Percentiles rank a stretch among this genome's conserved stretches.
Evolutionary conservation across 2,888 invertebrate species (phyloP).

Genomic region (Lepas anatifera): DNA sequence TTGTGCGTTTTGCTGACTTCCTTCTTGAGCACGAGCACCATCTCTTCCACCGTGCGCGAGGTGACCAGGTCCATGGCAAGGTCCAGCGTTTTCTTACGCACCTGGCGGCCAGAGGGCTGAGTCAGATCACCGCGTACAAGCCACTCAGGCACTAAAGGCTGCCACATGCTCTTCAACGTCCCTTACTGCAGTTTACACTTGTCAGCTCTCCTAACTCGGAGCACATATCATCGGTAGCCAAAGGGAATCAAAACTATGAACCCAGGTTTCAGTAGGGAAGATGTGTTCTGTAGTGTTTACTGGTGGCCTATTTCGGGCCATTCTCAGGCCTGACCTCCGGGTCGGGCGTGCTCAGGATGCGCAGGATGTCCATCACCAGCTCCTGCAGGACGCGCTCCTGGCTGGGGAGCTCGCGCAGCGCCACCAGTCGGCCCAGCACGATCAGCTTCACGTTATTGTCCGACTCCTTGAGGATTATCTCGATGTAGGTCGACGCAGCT

Average conservation of each 20-base stretch:
- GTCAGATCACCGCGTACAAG: too few relatives aligned
- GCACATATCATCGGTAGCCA: too few relatives aligned
- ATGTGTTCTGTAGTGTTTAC: too few relatives aligned
- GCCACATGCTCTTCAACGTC: too few relatives aligned
- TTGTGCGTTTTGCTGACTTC: constrained; percentile 81
- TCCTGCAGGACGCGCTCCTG: constrained; percentile 75
- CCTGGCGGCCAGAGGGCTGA: constrained; percentile 34
- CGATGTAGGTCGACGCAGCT: constrained; percentile 96
- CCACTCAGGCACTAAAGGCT: too few relatives aligned
- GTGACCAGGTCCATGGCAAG: constrained; percentile 74
- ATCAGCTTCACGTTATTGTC: constrained; percentile 99
- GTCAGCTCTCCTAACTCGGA: too few relatives aligned
- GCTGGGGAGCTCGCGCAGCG: constrained; percentile 65
- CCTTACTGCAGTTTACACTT: too few relatives aligned
- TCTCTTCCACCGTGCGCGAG: constrained; percentile 85
- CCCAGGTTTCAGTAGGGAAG: too few relatives aligned
- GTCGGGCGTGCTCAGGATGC: constrained; percentile 85
- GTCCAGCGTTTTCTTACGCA: constrained; percentile 36
- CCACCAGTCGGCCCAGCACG: constrained; percentile 83
- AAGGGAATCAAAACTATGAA: too few relatives aligned
- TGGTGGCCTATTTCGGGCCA: too few relatives aligned
- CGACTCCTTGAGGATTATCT: constrained; percentile 97
- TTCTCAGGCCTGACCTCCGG: constrained; percentile 88
- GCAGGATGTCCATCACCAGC: constrained; percentile 92
- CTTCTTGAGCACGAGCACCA: constrained; percentile 49